Evolutionary conservation across 2,113 vertebrate genomes (phyloP).

Genomic region (Puffinus mauretanicus): DNA sequence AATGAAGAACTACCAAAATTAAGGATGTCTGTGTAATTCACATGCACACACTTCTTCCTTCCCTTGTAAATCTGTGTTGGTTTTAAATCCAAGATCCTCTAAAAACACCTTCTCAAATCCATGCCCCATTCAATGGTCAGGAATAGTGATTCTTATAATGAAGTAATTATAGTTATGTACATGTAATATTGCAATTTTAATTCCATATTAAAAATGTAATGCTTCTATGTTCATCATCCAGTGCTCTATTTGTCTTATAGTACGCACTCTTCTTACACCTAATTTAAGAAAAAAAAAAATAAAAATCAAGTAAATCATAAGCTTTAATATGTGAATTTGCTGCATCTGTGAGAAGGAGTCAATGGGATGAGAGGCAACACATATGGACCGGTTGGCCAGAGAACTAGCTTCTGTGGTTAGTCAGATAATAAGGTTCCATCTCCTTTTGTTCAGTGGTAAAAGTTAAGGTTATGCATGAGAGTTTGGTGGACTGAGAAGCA

Average conservation of each 20-base stretch:
- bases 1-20: conserved; percentile 1
- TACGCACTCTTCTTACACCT: neutral
- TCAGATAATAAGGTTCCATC: neutral
- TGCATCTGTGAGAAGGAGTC: neutral
- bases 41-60: neutral
- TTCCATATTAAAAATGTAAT: neutral
- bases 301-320: neutral
- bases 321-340: neutral
- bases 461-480: neutral
- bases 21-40: neutral
- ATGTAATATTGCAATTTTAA: neutral
- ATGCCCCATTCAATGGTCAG: neutral
- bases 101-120: neutral
- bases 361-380: neutral
- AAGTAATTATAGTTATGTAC: neutral
- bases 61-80: neutral
- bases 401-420: neutral
- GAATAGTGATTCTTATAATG: neutral
- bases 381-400: neutral
- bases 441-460: neutral
- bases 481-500: neutral
- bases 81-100: neutral
- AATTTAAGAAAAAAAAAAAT: neutral
- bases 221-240: neutral
- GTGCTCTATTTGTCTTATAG: neutral